Evolutionary conservation across 2,797 vertebrate genomes (phyloP), one percentile per base, ranked within the genome.

Genomic region (Myripristis jacobus): DNA sequence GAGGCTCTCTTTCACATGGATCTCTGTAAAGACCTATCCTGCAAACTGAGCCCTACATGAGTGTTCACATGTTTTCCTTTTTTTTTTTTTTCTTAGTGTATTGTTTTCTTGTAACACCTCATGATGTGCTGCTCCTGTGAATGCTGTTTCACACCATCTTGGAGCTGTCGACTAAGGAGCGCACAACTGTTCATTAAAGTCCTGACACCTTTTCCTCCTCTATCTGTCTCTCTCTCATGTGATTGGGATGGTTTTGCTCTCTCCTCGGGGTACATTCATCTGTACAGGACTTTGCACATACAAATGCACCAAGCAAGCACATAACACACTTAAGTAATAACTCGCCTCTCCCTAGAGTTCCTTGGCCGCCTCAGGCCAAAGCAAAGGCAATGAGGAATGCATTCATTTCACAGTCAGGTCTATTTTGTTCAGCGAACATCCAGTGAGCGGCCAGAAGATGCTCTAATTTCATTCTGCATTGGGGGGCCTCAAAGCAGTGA

Each of bases 301-400:
- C 77, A 84, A 52, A 82, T 76, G 36, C 1, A 70, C 10, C 0
- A 44, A 27, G 64, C 72, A 24, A 51, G 50, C 61, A 82, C 70
- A 59, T 43, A 75, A 74, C 75, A 81, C 79, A 81, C 69, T 79
- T 74, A 55, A 76, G 82, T 67, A 79, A 80, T 85, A 68, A 70
- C 63, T 75, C 79, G 31, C 43, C 60, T 43, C 70, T 76, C 76
- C 51, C 69, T 54, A 13, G 79, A 84, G 80, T 63, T 75, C 52
- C 34, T 10, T 0, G 38, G 60, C 66, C 60, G 86, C 88, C 75
- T 58, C 52, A 3, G 78, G 83, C 83, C 70, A 67, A 77, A 61
- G 79, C 63, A 18, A 41, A 75, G 61, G 76, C 76, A 65, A 74
- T 63, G 73, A 85, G 71, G 66, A 85, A 83, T 70, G 59, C 65